A percentile compares a stretch with the other conserved stretches of the same genome.
These are phyloP conservation scores for Ptilodon capucinus DNA, from an alignment of 2,888 invertebrate species.

Conservation along the genomic window DNA sequence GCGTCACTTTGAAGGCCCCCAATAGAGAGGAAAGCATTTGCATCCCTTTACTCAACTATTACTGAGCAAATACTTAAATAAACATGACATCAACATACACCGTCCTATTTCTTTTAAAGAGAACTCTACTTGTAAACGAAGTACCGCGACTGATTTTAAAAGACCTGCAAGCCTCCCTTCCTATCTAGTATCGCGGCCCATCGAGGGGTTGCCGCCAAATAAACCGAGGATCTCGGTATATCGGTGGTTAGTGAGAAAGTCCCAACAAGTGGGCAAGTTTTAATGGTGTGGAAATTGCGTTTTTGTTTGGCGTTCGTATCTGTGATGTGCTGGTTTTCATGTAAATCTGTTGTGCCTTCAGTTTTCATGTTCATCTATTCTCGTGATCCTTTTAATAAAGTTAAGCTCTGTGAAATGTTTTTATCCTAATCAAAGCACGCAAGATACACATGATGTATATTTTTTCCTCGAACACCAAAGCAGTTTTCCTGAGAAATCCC, in stretches of 20 bases:
- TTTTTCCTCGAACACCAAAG: not conserved
- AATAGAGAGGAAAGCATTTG: too few species aligned
- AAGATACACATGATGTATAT: not conserved
- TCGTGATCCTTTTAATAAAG: not conserved
- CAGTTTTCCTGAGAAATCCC: not conserved
- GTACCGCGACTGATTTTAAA: conserved; percentile 32
- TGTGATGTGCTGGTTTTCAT: conserved; percentile 53
- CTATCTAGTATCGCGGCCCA: not conserved
- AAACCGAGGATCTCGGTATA: conserved; percentile 25
- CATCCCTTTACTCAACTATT: conserved; percentile 29
- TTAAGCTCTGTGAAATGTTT: not conserved
- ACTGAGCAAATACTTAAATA: conserved; percentile 41
- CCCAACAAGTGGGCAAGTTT: conserved; percentile 64
- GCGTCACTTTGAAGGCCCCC: too few species aligned
- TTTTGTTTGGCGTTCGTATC: conserved; percentile 62
- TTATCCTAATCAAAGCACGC: too few species aligned
- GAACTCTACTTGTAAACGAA: conserved; percentile 49
- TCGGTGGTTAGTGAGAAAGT: conserved; percentile 33
- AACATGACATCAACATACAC: conserved; percentile 46
- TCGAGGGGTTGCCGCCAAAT: conserved; percentile 5
- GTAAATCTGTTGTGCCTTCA: conserved; percentile 48
- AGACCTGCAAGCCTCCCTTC: conserved; percentile 25
- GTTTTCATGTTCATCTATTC: conserved; percentile 14
- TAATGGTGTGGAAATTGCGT: conserved; percentile 71
- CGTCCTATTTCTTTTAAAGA: conserved; percentile 59